A percentile compares a stretch with the other conserved stretches of the same genome.
Conservation (phyloP, 2,888 invertebrate genomes). For the Drosophila falleni region DNA sequence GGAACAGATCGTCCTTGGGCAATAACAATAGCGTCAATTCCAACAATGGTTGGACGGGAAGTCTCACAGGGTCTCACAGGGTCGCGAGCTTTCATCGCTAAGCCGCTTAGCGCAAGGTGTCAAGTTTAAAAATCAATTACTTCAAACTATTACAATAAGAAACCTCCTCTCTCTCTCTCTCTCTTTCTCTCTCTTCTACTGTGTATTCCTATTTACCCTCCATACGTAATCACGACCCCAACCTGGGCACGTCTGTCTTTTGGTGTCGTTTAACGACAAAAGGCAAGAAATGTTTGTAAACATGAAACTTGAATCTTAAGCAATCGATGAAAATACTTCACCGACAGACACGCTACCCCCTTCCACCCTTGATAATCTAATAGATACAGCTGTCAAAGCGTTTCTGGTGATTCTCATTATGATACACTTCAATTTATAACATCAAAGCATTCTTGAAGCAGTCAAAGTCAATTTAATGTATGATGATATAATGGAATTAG, state of each 20-base stretch:
- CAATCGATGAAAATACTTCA: conserved; percentile 41
- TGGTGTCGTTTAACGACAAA: conserved; percentile 29
- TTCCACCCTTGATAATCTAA: not conserved
- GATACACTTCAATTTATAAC: not conserved
- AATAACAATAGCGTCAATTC: conserved; percentile 40
- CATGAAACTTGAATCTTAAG: conserved; percentile 37
- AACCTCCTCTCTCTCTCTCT: not conserved
- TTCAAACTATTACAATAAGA: conserved; percentile 61
- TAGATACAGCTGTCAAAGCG: conserved; percentile 7
- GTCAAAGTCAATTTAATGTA: not conserved
- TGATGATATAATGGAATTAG: not conserved
- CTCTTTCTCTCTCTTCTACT: not conserved
- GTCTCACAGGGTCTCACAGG: conserved; percentile 14
- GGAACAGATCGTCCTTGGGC: conserved; percentile 8
- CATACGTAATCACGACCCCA: conserved; percentile 5
- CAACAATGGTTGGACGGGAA: conserved; percentile 30
- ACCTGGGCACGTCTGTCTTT: conserved; percentile 25
- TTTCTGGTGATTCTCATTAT: conserved; percentile 6
- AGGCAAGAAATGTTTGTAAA: conserved; percentile 45
- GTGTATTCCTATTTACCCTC: not conserved
- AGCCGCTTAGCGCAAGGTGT: conserved; percentile 77
- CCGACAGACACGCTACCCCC: conserved; percentile 1
- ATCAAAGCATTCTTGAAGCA: not conserved
- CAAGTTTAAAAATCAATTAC: conserved; percentile 81
- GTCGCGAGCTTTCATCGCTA: conserved; percentile 59